Percentiles rank a stretch among this genome's conserved stretches.
These are phyloP conservation scores for Andricus grossulariae DNA, from an alignment of 1,140 invertebrate species.

Conservation along the genomic window DNA sequence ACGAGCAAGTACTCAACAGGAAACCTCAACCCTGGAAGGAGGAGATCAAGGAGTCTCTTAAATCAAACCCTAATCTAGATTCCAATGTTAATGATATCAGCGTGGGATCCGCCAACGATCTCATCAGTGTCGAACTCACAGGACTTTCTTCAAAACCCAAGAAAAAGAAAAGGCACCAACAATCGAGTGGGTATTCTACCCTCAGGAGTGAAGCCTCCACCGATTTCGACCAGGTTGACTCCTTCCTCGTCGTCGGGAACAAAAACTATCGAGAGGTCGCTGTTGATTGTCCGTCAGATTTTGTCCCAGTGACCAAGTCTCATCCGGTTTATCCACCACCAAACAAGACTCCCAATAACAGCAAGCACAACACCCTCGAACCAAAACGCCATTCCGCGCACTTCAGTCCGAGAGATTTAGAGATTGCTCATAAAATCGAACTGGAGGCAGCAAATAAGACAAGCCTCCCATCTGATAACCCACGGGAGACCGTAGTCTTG, in stretches of 20 bases:
- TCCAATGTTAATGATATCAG: constrained; percentile 60
- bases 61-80: constrained; percentile 46
- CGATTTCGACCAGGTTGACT: constrained; percentile 65
- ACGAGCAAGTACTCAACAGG: constrained; percentile 54
- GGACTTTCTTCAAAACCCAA: constrained; percentile 51
- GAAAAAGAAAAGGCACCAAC: constrained; percentile 63
- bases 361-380: constrained; percentile 59
- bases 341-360: constrained; percentile 61
- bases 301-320: constrained; percentile 84
- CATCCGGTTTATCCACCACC: constrained; percentile 85
- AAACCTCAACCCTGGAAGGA: constrained; percentile 39
- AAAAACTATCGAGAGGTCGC: constrained; percentile 81
- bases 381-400: constrained; percentile 41
- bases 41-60: constrained; percentile 41
- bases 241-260: constrained; percentile 68
- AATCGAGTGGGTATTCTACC: constrained; percentile 73
- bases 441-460: constrained; percentile 35
- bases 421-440: constrained; percentile 28
- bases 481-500: constrained; percentile 48
- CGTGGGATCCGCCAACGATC: constrained; percentile 75
- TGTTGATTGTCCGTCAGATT: constrained; percentile 85
- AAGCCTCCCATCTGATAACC: constrained; percentile 40
- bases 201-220: constrained; percentile 74
- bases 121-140: constrained; percentile 64
- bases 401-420: constrained; percentile 28